Evolutionary conservation across 2,113 vertebrate genomes (phyloP).

Genomic region (Tetrao urogallus): DNA sequence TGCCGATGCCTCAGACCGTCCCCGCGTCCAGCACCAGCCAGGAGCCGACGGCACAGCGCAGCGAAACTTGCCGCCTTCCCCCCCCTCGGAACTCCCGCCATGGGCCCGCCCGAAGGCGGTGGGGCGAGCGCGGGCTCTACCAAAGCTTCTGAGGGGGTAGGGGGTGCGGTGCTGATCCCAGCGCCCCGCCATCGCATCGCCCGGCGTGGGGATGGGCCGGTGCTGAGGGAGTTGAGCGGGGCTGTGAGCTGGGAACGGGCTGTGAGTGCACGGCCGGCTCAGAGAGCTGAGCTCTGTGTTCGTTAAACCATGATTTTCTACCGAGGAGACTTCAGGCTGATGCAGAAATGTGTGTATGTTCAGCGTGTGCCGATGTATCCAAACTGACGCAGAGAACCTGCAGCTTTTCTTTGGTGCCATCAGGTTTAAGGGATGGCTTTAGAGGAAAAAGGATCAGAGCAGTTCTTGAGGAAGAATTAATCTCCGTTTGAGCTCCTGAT

Average conservation of each 20-base stretch:
- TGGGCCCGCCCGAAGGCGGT: not conserved
- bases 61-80: fast-evolving
- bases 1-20: fast-evolving
- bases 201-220: fast-evolving
- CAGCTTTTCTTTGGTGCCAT: not conserved
- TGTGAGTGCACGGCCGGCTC: not conserved
- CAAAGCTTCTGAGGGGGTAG: not conserved
- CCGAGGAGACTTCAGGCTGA: not conserved
- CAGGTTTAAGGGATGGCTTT: not conserved
- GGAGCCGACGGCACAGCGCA: fast-evolving
- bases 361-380: fast-evolving
- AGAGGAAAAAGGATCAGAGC: not conserved
- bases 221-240: fast-evolving
- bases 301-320: fast-evolving
- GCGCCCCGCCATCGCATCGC: fast-evolving
- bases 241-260: too few species aligned
- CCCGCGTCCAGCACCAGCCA: fast-evolving
- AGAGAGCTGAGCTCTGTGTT: fast-evolving
- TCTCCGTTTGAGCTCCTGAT: not conserved
- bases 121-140: not conserved
- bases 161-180: not conserved
- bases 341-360: fast-evolving
- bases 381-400: not conserved
- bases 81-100: not conserved
- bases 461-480: fast-evolving